phyloP scores from a whole-genome alignment of 2,888 invertebrate species.

The Calameuta idolon region DNA sequence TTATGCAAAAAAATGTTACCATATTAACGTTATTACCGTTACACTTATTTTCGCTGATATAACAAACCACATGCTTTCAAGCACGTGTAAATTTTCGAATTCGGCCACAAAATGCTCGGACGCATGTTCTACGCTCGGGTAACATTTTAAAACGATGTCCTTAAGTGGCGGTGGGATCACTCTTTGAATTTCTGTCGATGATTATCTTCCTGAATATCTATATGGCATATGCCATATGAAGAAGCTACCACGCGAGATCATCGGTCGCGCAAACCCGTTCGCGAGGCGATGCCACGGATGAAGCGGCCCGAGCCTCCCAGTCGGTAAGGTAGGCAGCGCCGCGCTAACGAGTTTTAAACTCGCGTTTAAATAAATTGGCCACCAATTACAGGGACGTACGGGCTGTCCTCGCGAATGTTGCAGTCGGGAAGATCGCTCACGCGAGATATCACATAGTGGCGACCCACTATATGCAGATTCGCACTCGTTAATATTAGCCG shows the following conservation, averaged over 20 bases:
- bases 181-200: conserved; percentile 30
- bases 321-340: conserved; percentile 61
- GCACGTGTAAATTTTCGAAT: neutral
- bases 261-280: neutral
- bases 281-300: neutral
- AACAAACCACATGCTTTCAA: neutral
- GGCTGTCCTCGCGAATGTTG: conserved; percentile 34
- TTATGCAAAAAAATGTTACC: neutral
- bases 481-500: conserved; percentile 40
- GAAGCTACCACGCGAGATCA: neutral
- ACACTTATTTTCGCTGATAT: neutral
- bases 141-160: neutral
- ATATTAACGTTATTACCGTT: neutral
- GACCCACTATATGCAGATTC: conserved; percentile 34
- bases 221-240: neutral
- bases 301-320: conserved; percentile 30
- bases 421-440: conserved; percentile 25
- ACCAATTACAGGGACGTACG: conserved; percentile 45
- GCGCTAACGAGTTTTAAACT: conserved; percentile 49
- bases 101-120: neutral
- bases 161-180: neutral
- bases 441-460: conserved; percentile 25
- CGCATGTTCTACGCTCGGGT: neutral
- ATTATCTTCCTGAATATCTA: conserved; percentile 27
- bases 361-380: conserved; percentile 55